Evolutionary conservation across 2,888 invertebrate species (phyloP).

Genomic region (Macrophya annulata): DNA sequence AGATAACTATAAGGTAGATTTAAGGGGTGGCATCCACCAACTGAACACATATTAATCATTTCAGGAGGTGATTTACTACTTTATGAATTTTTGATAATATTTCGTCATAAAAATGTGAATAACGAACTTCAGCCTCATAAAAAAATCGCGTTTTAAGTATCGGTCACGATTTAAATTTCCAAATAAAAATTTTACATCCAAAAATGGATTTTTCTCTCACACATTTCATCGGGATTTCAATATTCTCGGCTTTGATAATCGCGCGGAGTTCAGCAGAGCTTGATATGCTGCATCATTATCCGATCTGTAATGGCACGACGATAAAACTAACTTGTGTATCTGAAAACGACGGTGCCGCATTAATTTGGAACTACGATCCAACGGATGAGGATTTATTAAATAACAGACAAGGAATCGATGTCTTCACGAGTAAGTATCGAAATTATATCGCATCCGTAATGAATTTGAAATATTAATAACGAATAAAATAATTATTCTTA

Average conservation of each 20-base stretch:
- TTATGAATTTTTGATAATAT: too few species aligned
- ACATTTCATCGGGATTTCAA: neutral
- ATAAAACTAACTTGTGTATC: slow-evolving; percentile 61
- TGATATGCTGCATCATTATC: slow-evolving; percentile 34
- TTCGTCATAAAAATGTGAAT: too few species aligned
- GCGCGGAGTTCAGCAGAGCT: slow-evolving; percentile 44
- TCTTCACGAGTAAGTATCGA: too few species aligned
- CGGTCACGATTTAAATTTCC: too few species aligned
- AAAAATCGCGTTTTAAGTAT: neutral
- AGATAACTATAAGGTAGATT: too few species aligned
- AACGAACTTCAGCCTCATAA: too few species aligned
- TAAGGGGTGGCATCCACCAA: too few species aligned
- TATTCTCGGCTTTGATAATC: neutral
- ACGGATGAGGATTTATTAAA: neutral
- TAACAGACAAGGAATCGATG: slow-evolving; percentile 7
- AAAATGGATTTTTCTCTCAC: neutral
- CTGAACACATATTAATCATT: too few species aligned
- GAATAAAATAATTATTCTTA: neutral
- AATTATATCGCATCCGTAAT: too few species aligned
- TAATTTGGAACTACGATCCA: slow-evolving; percentile 66
- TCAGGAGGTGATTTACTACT: too few species aligned
- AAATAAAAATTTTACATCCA: neutral
- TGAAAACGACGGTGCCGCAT: slow-evolving; percentile 62
- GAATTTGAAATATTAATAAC: too few species aligned
- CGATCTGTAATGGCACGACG: neutral